Conservation (phyloP, 2,113 vertebrate genomes). For the Paralichthys olivaceus region DNA sequence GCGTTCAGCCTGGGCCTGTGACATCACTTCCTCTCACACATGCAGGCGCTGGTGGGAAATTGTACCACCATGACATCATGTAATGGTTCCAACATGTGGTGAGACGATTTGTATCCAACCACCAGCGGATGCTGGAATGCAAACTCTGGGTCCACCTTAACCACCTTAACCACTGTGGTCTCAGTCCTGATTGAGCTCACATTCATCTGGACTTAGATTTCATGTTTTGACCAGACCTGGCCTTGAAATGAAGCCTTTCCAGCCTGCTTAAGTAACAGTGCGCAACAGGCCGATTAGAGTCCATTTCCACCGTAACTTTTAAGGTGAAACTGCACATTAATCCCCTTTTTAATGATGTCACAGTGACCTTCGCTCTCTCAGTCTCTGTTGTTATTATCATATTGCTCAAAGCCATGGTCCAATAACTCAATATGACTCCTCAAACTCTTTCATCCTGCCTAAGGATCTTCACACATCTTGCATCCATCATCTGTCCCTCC, state of each 20-base stretch:
- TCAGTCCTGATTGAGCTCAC: slow-evolving; percentile 17
- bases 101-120: slow-evolving; percentile 45
- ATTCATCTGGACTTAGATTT: slow-evolving; percentile 32
- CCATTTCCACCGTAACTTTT: slow-evolving; percentile 47
- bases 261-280: slow-evolving; percentile 17
- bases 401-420: slow-evolving; percentile 54
- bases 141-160: slow-evolving; percentile 28
- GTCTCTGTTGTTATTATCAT: slow-evolving; percentile 54
- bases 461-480: slow-evolving; percentile 78
- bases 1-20: slow-evolving; percentile 55
- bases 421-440: slow-evolving; percentile 66
- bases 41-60: slow-evolving; percentile 71
- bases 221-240: slow-evolving; percentile 31
- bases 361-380: slow-evolving; percentile 40
- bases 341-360: slow-evolving; percentile 60
- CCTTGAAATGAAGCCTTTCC: slow-evolving; percentile 18
- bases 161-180: slow-evolving; percentile 13
- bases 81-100: slow-evolving; percentile 77
- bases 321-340: slow-evolving; percentile 53
- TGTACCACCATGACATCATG: slow-evolving; percentile 75
- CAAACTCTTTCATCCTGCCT: slow-evolving; percentile 65
- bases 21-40: slow-evolving; percentile 77
- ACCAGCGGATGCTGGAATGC: slow-evolving; percentile 35
- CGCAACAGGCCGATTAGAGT: slow-evolving; percentile 39
- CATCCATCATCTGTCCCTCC: slow-evolving; percentile 74